Base-by-base conservation (phyloP, 37 sponge, comb jelly and placozoan genomes). In the Eunapius fragilis region DNA sequence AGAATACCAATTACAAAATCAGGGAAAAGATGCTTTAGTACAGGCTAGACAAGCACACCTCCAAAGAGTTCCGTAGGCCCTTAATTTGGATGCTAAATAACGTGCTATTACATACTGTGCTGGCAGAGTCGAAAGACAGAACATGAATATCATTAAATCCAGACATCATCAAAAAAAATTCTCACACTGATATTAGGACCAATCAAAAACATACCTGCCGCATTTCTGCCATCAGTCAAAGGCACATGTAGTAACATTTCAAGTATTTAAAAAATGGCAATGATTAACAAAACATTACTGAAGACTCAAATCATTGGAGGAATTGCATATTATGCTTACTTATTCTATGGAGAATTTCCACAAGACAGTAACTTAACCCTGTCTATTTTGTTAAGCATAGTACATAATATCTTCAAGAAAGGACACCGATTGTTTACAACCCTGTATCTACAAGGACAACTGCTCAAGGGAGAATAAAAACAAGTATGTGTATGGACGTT, bases 361-460 rank as follows among this genome's bases (percentile, higher is more conserved):
- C 23, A 37, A 25, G 82, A 69, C 82, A 70, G 71, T 36, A 81
- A 81, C 71, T 45, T 37, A 32, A 81, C 71, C 2, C 27, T 49
- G 25, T 50, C 80, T 50, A 67, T 79, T 23, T 31, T 79, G 58
- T 25, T 79, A 31, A 25, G 48, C 58, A 50, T 37, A 34, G n/a
- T 81, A 9, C 14, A 81, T 11, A 24, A 69, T 25, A 32, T 70
- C 25, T 22, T n/a, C 25, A 35, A 23, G 10, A 76, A 37, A 37
- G 25, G 17, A 23, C 25, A 76, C 32, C 35, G 37, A 26, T 34
- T 76, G 26, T 71, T 71, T 47, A 26, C 48, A 12, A 73, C 79
- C 48, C 45, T 86, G 50, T 86, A 86, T 58, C 58, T 86, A 23
- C 87, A 86, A 70, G 36, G 85, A 85, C 70, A 85, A 85, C 85